Evolutionary conservation across 2,888 invertebrate species (phyloP).

Genomic region (Strigamia crassipes): DNA sequence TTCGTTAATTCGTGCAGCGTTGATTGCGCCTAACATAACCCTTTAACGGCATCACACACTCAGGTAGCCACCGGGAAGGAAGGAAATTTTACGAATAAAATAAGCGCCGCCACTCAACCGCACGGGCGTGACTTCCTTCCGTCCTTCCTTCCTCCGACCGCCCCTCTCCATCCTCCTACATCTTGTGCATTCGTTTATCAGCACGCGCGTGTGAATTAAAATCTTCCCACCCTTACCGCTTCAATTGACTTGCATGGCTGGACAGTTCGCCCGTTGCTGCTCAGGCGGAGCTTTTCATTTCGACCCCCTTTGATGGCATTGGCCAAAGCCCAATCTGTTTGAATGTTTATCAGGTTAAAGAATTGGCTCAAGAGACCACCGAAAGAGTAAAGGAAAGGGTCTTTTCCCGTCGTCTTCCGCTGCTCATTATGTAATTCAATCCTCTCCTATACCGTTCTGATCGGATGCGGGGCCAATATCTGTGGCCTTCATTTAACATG

Average conservation of each 20-base stretch:
- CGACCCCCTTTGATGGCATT: neutral
- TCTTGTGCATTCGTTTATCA: conserved; percentile 10
- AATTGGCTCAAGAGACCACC: neutral
- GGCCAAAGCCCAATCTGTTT: neutral
- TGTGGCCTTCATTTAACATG: no score
- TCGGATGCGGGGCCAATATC: no score
- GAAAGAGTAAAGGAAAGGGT: neutral
- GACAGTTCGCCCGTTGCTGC: neutral
- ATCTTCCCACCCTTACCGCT: neutral
- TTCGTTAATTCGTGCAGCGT: neutral
- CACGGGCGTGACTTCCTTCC: neutral
- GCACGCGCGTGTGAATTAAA: conserved; percentile 1
- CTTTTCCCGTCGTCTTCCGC: neutral
- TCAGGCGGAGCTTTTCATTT: conserved; percentile 10
- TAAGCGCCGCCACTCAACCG: neutral
- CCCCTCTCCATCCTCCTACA: neutral
- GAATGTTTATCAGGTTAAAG: conserved; percentile 10
- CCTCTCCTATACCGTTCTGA: neutral
- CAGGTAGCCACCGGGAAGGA: conserved; percentile 10
- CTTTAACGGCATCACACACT: neutral
- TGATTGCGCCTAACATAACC: no score
- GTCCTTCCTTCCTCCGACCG: neutral
- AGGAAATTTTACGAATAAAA: neutral
- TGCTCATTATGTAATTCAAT: neutral
- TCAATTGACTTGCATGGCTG: neutral